phyloP scores from a whole-genome alignment of 2,113 vertebrate genomes.

The Neotragus pygmaeus region DNA sequence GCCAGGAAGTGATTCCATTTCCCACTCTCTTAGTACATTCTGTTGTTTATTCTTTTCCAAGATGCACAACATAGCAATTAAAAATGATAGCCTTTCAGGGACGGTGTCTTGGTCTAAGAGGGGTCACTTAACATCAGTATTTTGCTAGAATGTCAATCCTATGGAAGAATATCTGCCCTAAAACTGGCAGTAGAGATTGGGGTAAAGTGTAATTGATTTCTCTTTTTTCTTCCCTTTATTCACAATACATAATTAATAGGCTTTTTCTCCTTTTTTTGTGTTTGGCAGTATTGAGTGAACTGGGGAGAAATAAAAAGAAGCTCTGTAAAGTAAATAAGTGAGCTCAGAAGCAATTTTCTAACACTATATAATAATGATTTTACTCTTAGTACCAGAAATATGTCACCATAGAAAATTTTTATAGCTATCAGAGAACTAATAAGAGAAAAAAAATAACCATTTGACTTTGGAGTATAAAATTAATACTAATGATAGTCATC shows the following conservation, averaged over 20 bases:
- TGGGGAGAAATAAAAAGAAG: background rate
- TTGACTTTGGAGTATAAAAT: constrained; percentile 38
- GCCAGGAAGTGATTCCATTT: background rate
- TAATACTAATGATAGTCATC: constrained; percentile 49
- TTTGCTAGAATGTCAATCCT: background rate
- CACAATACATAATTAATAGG: background rate
- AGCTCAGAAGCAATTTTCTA: background rate
- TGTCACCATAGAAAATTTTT: background rate
- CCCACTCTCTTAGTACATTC: background rate
- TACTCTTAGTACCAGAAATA: background rate
- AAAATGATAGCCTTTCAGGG: background rate
- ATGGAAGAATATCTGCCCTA: background rate
- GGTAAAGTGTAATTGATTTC: background rate
- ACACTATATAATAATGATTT: background rate
- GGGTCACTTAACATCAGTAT: background rate
- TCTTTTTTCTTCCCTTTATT: background rate
- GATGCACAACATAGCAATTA: background rate
- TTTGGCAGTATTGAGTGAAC: background rate
- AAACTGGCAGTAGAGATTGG: background rate
- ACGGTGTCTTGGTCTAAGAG: background rate
- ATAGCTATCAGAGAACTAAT: background rate
- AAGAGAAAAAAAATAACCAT: background rate
- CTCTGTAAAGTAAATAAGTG: background rate
- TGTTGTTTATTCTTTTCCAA: background rate
- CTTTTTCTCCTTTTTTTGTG: background rate